Base-by-base conservation (phyloP, 2,888 invertebrate genomes). In the Seira ritae region DNA sequence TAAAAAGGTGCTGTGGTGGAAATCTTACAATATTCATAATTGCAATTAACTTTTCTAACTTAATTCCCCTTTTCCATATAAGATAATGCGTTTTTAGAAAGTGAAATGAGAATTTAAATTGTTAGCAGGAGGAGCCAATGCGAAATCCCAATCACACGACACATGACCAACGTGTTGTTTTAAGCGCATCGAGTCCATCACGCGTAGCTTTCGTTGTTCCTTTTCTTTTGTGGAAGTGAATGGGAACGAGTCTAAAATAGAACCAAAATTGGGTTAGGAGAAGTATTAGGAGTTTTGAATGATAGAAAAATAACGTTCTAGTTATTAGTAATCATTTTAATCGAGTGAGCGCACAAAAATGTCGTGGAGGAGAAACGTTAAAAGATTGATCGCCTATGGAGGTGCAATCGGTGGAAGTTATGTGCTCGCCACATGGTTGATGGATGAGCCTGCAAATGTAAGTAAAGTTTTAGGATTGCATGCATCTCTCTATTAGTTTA, bases 331-430 rank as follows among this genome's bases (percentile, higher is more conserved):
- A 2, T n/a, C 17, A 19, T 67, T 12, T 31, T 24, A 3, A 17
- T 67, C 42, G 17, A n/a, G 42, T 42, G 37, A 19, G 71, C n/a
- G 55, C 24, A n/a, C 46, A 79, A 66, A 69, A n/a, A 85, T 85
- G 86, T 84, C 86, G 62, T 82, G 84, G 60, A 78, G 76, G 62
- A 78, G 90, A 31, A 88, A 89, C 74, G 75, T 90, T 1, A 87
- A 87, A 66, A 89, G 89, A 83, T 70, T 90, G 20, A 85, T 89
- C 1, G 86, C 89, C 3, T 89, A 89, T 24, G 89, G 90, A 17
- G 67, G 89, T 6, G 89, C 89, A 20, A 85, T 90, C 73, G 90
- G 90, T 23, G 89, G 89, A 66, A 89, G 90, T 20, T 90, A 90
- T 12, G 89, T 89, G 69, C 66, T 90, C 3, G 89, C 90, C 3